Conservation (phyloP, 2,797 vertebrate species). For the Tachyglossus aculeatus region DNA sequence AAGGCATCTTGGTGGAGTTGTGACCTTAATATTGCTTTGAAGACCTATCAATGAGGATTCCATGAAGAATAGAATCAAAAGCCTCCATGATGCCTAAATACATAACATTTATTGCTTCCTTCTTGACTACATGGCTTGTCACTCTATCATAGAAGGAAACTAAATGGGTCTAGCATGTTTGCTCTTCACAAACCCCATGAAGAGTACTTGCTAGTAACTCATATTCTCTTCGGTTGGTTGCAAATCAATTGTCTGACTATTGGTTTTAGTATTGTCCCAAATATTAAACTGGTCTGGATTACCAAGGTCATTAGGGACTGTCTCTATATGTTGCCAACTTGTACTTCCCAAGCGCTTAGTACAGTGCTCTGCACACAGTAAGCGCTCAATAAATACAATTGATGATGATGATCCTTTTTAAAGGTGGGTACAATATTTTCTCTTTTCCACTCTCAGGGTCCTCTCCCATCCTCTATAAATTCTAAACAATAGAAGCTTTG, state of each 20-base stretch:
- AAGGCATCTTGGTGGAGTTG: no score
- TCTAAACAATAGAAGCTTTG: rapidly evolving
- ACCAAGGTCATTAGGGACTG: neutral
- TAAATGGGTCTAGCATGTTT: constrained; percentile 38
- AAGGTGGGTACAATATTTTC: neutral
- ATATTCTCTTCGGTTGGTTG: neutral
- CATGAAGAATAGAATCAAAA: constrained; percentile 34
- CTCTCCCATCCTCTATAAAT: neutral
- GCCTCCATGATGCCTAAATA: constrained; percentile 43
- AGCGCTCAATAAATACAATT: no score
- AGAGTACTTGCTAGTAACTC: neutral
- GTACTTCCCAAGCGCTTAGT: no score
- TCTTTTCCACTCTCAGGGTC: neutral
- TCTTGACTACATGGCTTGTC: constrained; percentile 65
- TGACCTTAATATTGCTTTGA: constrained; percentile 1
- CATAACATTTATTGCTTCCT: constrained; percentile 60
- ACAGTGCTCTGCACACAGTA: no score
- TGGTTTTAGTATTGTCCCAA: neutral
- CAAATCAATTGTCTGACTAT: neutral
- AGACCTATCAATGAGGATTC: constrained; percentile 8
- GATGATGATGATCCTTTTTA: no score
- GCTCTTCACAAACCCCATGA: no score
- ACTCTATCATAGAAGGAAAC: constrained; percentile 63
- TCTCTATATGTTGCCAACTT: no score
- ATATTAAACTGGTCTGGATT: neutral